phyloP scores from a whole-genome alignment of 23 tunicate species.

The Halocynthia roretzi region DNA sequence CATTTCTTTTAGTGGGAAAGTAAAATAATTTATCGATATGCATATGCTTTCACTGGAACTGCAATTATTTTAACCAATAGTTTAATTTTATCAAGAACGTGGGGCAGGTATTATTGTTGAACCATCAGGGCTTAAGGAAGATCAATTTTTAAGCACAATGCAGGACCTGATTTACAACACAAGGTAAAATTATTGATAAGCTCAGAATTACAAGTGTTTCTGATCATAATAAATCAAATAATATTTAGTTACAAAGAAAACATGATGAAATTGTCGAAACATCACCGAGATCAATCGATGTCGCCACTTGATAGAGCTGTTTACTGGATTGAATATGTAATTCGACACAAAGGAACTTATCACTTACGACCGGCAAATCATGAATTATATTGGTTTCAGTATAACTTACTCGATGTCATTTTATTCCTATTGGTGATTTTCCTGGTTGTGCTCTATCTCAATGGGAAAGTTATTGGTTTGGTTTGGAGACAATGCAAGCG shows the following conservation, averaged over 20 bases:
- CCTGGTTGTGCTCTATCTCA: not conserved
- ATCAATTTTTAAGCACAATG: not conserved
- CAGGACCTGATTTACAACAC: not conserved
- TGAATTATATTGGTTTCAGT: constrained; percentile 23
- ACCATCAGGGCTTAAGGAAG: not conserved
- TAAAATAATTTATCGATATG: no score
- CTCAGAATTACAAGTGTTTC: not conserved
- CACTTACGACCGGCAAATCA: constrained; percentile 28
- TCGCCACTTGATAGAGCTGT: constrained; percentile 24
- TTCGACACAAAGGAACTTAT: constrained; percentile 29
- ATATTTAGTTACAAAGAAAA: not conserved
- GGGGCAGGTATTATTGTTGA: constrained; percentile 23
- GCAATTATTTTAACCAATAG: not conserved
- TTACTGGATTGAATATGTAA: constrained; percentile 37
- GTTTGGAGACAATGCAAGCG: no score
- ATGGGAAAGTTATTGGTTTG: no score
- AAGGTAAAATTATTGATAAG: not conserved
- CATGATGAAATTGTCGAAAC: constrained; percentile 4
- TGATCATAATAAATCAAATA: not conserved
- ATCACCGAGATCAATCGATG: constrained; percentile 13
- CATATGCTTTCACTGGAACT: not conserved
- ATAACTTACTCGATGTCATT: constrained; percentile 21
- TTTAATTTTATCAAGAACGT: not conserved
- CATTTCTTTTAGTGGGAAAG: no score
- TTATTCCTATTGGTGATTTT: not conserved